Conservation (phyloP, 2,797 vertebrate species). For the Acipenser transmontanus region DNA sequence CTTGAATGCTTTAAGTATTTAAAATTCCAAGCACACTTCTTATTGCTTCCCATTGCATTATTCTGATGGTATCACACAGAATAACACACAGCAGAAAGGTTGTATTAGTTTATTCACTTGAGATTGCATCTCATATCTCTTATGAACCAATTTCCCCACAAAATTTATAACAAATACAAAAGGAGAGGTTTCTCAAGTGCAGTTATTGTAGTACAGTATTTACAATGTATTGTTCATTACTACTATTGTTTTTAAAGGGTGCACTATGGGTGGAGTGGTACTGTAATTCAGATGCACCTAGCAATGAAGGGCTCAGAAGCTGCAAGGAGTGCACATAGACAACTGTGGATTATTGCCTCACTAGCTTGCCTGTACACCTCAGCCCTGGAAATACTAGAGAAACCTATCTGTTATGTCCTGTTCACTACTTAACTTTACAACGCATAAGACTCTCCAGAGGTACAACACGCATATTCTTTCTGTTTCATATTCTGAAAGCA, state of each 20-base stretch:
- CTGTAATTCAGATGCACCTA: no score
- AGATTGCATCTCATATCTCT: slow-evolving; percentile 48
- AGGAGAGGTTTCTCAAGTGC: slow-evolving; percentile 35
- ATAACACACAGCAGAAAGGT: slow-evolving; percentile 40
- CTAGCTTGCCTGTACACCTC: no score
- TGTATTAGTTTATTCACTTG: slow-evolving; percentile 48
- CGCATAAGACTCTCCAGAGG: no score
- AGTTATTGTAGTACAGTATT: slow-evolving; percentile 31
- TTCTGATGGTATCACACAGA: slow-evolving; percentile 38
- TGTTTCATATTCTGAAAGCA: no score
- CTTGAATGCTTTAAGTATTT: slow-evolving; percentile 22
- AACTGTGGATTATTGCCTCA: no score
- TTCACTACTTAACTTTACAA: no score
- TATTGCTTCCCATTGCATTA: slow-evolving; percentile 33
- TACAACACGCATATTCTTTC: no score
- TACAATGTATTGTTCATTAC: slow-evolving; percentile 23
- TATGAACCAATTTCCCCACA: slow-evolving; percentile 38
- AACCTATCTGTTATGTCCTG: no score
- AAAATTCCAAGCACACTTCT: slow-evolving; percentile 34
- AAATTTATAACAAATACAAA: slow-evolving; percentile 40
- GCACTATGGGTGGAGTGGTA: no score
- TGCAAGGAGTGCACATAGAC: no score
- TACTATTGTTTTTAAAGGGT: not conserved
- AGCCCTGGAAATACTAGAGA: no score
- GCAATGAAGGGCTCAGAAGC: no score